Evolutionary conservation across 2,797 vertebrate genomes (phyloP).

Genomic region (Hypotaenidia philippensis): DNA sequence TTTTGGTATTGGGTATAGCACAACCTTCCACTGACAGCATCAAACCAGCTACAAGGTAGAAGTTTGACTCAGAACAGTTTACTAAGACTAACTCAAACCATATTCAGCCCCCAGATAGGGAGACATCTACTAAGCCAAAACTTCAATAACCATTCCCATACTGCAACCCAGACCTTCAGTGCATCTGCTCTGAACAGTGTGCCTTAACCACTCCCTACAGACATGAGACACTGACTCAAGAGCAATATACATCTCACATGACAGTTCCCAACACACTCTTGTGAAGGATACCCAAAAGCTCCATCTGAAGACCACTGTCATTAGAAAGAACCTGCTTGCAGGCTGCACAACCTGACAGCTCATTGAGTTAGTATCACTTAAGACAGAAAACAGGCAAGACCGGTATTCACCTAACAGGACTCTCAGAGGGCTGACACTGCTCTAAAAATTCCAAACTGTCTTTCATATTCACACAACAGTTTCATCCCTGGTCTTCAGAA

Average conservation of each 20-base stretch:
- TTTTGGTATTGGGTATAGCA: background rate
- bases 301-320: background rate
- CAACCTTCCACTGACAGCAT: background rate
- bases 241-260: fast-evolving
- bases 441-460: background rate
- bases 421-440: background rate
- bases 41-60: background rate
- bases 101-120: background rate
- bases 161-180: background rate
- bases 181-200: background rate
- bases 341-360: background rate
- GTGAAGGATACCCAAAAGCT: background rate
- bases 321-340: background rate
- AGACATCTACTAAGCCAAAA: background rate
- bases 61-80: background rate
- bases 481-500: background rate
- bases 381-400: background rate
- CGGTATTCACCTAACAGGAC: background rate
- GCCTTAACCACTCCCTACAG: background rate
- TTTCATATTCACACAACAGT: background rate
- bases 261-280: background rate
- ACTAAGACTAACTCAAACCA: background rate
- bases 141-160: background rate
- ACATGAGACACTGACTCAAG: background rate
- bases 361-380: background rate